Evolutionary conservation across 2,888 invertebrate species (phyloP).

Genomic region (Drosophila paranaensis): DNA sequence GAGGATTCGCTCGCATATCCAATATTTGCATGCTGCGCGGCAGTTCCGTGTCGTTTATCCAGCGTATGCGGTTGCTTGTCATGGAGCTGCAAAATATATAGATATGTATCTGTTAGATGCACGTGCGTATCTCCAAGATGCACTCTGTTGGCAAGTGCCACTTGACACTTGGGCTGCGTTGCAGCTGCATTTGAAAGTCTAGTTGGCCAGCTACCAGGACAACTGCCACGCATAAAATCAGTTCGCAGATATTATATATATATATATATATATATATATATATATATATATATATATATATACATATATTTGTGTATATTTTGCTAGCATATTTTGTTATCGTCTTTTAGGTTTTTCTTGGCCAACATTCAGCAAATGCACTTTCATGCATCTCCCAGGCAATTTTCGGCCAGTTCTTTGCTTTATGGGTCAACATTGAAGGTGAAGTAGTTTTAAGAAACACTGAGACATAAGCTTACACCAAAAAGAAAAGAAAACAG

Average conservation of each 20-base stretch:
- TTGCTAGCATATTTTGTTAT: constrained; percentile 49
- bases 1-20: constrained; percentile 93
- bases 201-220: constrained; percentile 64
- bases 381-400: not conserved
- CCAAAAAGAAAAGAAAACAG: not conserved
- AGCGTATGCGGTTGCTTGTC: constrained; percentile 92
- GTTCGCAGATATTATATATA: constrained; percentile 33
- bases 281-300: constrained; percentile 29
- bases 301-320: constrained; percentile 29
- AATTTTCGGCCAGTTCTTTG: constrained; percentile 3
- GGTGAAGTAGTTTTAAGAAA: constrained; percentile 4
- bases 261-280: constrained; percentile 2
- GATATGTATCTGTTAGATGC: constrained; percentile 11
- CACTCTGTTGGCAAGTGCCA: constrained; percentile 66
- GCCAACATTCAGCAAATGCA: constrained; percentile 49
- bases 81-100: constrained; percentile 87
- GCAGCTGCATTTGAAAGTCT: constrained; percentile 71
- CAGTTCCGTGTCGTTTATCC: constrained; percentile 90
- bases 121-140: constrained; percentile 40
- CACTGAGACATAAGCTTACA: not conserved
- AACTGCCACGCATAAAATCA: constrained; percentile 60
- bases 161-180: constrained; percentile 55
- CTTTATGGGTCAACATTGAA: constrained; percentile 32
- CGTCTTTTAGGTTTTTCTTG: constrained; percentile 61
- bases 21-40: constrained; percentile 90